A percentile compares a stretch with the other conserved stretches of the same genome.
These are phyloP conservation scores for Ictalurus punctatus DNA, from an alignment of 2,113 vertebrate species.

Conservation along the genomic window DNA sequence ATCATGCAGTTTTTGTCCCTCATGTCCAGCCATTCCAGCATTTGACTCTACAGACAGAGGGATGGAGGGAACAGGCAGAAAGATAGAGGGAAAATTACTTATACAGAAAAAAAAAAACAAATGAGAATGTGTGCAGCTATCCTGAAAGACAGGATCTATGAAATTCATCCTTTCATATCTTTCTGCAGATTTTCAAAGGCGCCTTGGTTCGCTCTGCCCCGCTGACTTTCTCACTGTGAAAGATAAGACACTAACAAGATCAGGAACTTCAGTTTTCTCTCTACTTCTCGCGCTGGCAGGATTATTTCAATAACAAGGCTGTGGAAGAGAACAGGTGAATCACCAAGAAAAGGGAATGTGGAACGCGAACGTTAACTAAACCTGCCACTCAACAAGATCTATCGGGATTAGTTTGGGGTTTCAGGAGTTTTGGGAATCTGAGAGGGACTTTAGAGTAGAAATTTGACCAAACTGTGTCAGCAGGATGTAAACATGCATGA, in stretches of 20 bases:
- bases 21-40: neutral
- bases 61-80: constrained; percentile 8
- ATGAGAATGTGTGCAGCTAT: constrained; percentile 32
- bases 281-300: constrained; percentile 19
- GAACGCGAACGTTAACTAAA: neutral
- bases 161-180: constrained; percentile 22
- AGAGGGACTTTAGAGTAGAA: neutral
- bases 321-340: neutral
- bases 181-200: constrained; percentile 25
- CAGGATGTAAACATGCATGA: neutral
- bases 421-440: neutral
- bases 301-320: constrained; percentile 35
- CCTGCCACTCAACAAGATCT: neutral
- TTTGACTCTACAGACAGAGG: neutral
- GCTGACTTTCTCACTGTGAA: constrained; percentile 9
- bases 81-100: constrained; percentile 34
- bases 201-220: constrained; percentile 26
- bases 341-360: neutral
- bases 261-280: constrained; percentile 6
- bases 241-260: constrained; percentile 48
- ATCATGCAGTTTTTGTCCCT: neutral
- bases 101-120: constrained; percentile 30
- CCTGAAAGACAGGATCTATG: constrained; percentile 40
- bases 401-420: neutral
- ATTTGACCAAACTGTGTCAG: neutral